Evolutionary conservation across 2,797 vertebrate species (phyloP).

Genomic region (Sebastes taczanowskii): DNA sequence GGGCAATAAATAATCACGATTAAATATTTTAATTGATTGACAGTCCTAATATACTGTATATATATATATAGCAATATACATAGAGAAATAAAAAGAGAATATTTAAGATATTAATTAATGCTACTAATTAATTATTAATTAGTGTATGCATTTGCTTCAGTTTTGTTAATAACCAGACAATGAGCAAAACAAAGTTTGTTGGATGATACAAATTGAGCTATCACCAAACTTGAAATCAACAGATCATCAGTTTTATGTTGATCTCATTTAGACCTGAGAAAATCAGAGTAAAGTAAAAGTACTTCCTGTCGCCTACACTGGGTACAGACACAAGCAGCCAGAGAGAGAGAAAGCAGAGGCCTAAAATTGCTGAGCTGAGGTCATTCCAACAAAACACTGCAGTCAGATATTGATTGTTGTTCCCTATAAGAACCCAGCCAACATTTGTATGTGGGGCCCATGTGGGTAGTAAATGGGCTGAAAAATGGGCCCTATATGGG

Average conservation of each 20-base stretch:
- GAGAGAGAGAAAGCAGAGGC: not conserved
- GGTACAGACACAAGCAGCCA: not conserved
- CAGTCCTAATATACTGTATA: too few relatives aligned
- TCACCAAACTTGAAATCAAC: not conserved
- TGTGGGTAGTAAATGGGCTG: too few relatives aligned
- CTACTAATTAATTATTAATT: not conserved
- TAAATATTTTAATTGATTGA: too few relatives aligned
- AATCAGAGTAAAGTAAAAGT: not conserved
- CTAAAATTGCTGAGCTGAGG: slow-evolving; percentile 35
- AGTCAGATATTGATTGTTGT: slow-evolving; percentile 44
- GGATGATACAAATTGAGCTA: not conserved
- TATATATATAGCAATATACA: not conserved
- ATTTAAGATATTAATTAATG: not conserved
- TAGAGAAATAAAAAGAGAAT: not conserved
- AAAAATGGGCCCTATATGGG: too few relatives aligned
- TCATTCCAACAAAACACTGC: slow-evolving; percentile 15
- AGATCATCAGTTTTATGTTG: too few relatives aligned
- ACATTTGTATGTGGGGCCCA: too few relatives aligned
- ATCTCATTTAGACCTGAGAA: not conserved
- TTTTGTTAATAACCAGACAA: not conserved
- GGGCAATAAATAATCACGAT: too few relatives aligned
- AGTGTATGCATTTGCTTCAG: not conserved
- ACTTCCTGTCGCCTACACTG: not conserved
- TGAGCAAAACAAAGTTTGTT: not conserved
- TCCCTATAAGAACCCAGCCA: slow-evolving; percentile 3